Evolutionary conservation across 2,797 vertebrate species (phyloP), one percentile per base, ranked within the genome.

Genomic region (Bradypodion ventrale): DNA sequence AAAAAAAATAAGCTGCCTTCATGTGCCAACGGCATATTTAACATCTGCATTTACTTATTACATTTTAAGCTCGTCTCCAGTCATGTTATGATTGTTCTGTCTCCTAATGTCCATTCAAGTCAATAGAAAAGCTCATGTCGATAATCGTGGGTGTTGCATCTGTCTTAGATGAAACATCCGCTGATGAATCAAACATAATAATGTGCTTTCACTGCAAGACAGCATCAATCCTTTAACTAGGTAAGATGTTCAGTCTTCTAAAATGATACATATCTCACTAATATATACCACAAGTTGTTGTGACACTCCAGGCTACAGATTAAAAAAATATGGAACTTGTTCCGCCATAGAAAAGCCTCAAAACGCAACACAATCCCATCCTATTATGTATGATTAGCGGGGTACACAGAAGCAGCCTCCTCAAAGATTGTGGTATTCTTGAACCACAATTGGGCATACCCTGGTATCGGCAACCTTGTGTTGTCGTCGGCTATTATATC

Each of bases 241-340:
- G 68, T 83, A 85, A 90, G 42, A 65, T 84, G 73, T 76, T 65
- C 0, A 32, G 40, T 1, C 9, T 25, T 70, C 86, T 90, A 87
- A 84, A 92, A 91, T 84, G 65, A 76, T 19, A 56, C 63, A 62
- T 46, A 80, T 82, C 87, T 84, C 87, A 85, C 83, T 86, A 66
- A 90, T 87, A 93, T 89, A 91, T 84, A 92, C 85, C 35, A 91
- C 89, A 81, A 87, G 88, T 60, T 16, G 21, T 35, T 0, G 21
- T 81, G 89, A 32, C 35, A 87, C 89, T 40, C 88, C 83, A 2
- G 78, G 91, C 78, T 81, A 35, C 90, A 81, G 74, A 85, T 82
- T 85, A 92, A 92, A 92, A 93, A 92, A 92, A 92, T n/a, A 93
- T 83, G 86, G 21, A 81, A 82, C 73, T 80, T 80, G 80, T 79